Conservation (phyloP, 2,797 vertebrate genomes). For the Tenualosa ilisha region DNA sequence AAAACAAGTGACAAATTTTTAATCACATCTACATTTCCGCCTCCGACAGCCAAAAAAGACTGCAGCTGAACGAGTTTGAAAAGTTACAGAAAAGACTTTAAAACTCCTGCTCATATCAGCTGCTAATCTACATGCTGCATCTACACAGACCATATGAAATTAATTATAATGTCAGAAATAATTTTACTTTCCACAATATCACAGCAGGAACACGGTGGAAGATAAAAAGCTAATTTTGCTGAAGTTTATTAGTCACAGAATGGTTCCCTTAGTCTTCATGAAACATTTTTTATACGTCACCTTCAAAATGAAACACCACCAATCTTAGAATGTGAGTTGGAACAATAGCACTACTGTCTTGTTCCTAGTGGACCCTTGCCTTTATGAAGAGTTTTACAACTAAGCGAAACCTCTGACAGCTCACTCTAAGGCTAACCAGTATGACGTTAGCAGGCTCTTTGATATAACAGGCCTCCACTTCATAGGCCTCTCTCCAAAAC, state of each 20-base stretch:
- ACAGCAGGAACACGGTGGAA: background rate
- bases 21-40: constrained; percentile 14
- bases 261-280: background rate
- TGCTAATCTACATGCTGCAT: background rate
- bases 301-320: background rate
- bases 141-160: background rate
- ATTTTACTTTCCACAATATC: constrained; percentile 9
- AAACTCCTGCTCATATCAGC: background rate
- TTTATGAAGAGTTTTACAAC: background rate
- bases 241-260: background rate
- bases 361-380: background rate
- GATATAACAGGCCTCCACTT: constrained; percentile 33
- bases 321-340: background rate
- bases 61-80: background rate
- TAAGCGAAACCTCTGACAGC: background rate
- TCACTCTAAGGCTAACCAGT: background rate
- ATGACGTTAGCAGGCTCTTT: background rate
- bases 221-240: constrained; percentile 6
- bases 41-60: background rate
- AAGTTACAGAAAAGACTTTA: background rate
- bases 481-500: constrained; percentile 2
- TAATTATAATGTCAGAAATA: background rate
- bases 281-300: background rate
- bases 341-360: background rate
- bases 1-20: constrained; percentile 20